Percentiles rank a stretch among this genome's conserved stretches.
Evolutionary conservation across 2,113 vertebrate species (phyloP).

Genomic region (Felis catus): DNA sequence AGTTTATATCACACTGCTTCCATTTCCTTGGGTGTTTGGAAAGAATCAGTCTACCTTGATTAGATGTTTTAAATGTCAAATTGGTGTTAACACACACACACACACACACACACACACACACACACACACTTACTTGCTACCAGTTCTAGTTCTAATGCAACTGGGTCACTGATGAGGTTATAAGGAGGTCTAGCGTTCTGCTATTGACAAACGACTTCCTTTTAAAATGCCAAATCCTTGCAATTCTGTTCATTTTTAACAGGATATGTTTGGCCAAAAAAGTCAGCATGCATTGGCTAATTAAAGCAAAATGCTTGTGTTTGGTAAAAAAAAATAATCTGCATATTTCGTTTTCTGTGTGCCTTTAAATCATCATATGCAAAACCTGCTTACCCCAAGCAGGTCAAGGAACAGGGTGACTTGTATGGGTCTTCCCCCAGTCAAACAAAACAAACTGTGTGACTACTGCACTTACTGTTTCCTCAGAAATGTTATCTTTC

Average conservation of each 20-base stretch:
- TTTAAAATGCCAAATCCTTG: slow-evolving; percentile 5
- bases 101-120: rapidly evolving
- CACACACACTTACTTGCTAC: neutral
- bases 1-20: neutral
- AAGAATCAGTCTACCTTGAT: neutral
- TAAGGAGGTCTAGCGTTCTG: neutral
- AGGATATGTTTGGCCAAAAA: slow-evolving; percentile 52
- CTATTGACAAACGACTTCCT: neutral
- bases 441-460: neutral
- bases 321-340: slow-evolving; percentile 67
- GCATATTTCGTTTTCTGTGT: neutral
- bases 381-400: neutral
- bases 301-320: slow-evolving; percentile 76
- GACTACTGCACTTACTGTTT: neutral
- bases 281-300: slow-evolving; percentile 45
- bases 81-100: neutral
- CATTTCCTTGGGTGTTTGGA: neutral
- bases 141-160: neutral
- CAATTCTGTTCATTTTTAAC: slow-evolving; percentile 58
- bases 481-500: neutral
- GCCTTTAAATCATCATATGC: neutral
- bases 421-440: neutral
- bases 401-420: neutral
- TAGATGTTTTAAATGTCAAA: neutral
- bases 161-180: neutral